phyloP scores from a whole-genome alignment of 2,797 vertebrate genomes.

The Picus viridis region DNA sequence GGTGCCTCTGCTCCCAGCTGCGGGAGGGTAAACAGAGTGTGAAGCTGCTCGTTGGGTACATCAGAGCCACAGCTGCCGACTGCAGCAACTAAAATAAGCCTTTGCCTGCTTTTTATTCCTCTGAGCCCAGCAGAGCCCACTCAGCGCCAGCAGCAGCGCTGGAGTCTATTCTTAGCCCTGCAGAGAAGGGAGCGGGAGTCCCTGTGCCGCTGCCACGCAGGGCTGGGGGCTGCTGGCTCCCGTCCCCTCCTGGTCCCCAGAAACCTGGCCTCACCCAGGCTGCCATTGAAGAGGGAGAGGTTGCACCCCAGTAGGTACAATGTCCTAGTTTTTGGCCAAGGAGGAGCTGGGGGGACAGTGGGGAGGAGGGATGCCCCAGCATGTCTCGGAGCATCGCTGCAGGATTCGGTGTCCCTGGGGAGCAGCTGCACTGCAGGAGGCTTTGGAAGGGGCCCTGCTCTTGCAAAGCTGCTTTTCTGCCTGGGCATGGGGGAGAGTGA shows the following conservation, averaged over 20 bases:
- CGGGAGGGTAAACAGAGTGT: neutral
- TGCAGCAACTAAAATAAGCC: conserved; percentile 63
- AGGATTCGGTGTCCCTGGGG: neutral
- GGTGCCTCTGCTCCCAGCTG: conserved; percentile 2
- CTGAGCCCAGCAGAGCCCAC: conserved; percentile 61
- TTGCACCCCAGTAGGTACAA: neutral
- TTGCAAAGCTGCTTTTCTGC: neutral
- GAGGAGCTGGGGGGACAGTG: neutral
- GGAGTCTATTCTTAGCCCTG: conserved; percentile 69
- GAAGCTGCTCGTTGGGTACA: conserved; percentile 19
- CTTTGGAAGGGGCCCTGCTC: neutral
- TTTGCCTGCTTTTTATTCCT: conserved; percentile 72
- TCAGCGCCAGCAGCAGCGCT: conserved; percentile 50
- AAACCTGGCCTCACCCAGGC: neutral
- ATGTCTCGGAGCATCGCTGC: neutral
- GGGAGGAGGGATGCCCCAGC: neutral
- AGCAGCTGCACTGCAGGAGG: conserved; percentile 6
- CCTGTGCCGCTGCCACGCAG: neutral
- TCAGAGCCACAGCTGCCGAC: conserved; percentile 59
- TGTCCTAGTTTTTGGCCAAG: neutral
- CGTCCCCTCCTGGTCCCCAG: neutral
- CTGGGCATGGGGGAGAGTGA: fast-evolving
- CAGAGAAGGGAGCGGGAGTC: conserved; percentile 48
- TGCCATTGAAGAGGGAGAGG: fast-evolving
- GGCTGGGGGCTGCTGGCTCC: neutral